These are phyloP conservation scores for Agonum fuliginosum DNA, from an alignment of 2,888 invertebrate species.

Conservation along the genomic window DNA sequence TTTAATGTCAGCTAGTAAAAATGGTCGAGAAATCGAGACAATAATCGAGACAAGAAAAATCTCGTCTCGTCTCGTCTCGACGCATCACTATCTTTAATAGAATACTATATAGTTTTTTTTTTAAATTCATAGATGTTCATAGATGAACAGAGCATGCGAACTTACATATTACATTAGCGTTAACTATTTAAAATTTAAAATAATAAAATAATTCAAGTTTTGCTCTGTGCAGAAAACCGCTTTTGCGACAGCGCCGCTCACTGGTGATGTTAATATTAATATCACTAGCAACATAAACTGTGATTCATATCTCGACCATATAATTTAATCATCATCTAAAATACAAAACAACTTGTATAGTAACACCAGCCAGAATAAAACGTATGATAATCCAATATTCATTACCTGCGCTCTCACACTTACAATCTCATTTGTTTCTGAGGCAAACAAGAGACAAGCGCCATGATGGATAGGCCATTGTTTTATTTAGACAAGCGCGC, in stretches of 20 bases:
- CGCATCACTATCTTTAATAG: no score
- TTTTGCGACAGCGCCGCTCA: not conserved
- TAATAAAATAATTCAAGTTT: no score
- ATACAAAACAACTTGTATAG: not conserved
- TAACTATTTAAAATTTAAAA: no score
- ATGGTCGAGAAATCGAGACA: no score
- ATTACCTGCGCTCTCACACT: constrained; percentile 38
- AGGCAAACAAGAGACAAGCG: constrained; percentile 30
- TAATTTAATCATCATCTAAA: constrained; percentile 32
- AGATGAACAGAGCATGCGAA: no score
- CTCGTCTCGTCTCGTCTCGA: no score
- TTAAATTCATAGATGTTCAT: no score
- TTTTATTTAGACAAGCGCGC: constrained; percentile 15
- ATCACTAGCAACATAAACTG: constrained; percentile 7
- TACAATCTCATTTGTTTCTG: constrained; percentile 31
- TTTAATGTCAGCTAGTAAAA: no score
- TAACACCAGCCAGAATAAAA: not conserved
- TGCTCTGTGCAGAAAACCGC: no score
- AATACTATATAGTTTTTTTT: no score
- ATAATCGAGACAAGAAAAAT: no score
- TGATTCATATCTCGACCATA: constrained; percentile 7
- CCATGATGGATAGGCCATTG: constrained; percentile 42
- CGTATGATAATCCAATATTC: constrained; percentile 49
- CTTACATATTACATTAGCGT: no score
- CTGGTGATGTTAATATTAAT: constrained; percentile 22